A percentile compares a stretch with the other conserved stretches of the same genome.
Evolutionary conservation across 1,140 invertebrate genomes (phyloP).

Genomic region (Drosophila ercepeae): DNA sequence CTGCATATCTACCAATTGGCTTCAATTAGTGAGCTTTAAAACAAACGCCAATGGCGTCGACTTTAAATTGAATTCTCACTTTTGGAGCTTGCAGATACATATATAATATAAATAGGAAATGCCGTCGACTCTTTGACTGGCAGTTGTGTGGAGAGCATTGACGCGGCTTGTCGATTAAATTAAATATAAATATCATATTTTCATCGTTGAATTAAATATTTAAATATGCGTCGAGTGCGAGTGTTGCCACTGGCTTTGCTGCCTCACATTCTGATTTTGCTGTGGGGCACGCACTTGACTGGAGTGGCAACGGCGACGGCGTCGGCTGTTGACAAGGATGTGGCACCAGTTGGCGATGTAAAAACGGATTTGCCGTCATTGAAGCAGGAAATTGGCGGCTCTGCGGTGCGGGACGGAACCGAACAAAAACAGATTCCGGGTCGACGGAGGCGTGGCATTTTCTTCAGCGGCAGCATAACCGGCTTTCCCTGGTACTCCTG

Average conservation of each 20-base stretch:
- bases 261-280: constrained; percentile 27
- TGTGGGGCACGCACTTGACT: constrained; percentile 60
- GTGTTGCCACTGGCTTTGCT: constrained; percentile 34
- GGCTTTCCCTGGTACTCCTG: constrained; percentile 47
- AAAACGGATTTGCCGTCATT: constrained; percentile 79
- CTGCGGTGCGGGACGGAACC: constrained; percentile 15
- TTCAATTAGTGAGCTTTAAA: constrained; percentile 60
- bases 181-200: constrained; percentile 64
- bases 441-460: constrained; percentile 46
- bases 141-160: constrained; percentile 53
- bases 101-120: constrained; percentile 57
- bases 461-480: constrained; percentile 41
- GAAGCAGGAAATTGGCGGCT: constrained; percentile 78
- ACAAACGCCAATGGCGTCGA: constrained; percentile 22
- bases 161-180: constrained; percentile 39
- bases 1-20: constrained; percentile 37
- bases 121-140: constrained; percentile 25
- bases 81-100: not conserved
- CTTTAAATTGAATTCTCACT: constrained; percentile 31
- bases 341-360: constrained; percentile 74
- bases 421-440: constrained; percentile 3
- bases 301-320: constrained; percentile 46
- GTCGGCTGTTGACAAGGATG: constrained; percentile 73
- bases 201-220: constrained; percentile 42
- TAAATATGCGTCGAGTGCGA: constrained; percentile 34